A percentile compares a stretch with the other conserved stretches of the same genome.
Conservation (phyloP, 2,888 invertebrate genomes). For the Andrena bicolor region DNA sequence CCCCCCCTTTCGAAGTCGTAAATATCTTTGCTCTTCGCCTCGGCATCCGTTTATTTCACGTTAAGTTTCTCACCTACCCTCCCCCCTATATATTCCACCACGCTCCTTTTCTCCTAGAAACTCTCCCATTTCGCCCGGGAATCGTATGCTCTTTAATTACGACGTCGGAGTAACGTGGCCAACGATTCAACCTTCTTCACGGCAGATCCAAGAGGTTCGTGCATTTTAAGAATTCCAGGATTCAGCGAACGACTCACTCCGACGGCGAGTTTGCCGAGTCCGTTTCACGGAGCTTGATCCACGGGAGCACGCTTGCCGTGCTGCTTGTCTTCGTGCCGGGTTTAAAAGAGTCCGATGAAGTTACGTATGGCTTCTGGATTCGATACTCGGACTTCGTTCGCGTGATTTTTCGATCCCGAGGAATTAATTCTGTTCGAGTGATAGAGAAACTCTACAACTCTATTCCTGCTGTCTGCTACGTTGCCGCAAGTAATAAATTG, state of each 20-base stretch:
- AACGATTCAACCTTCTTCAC: constrained; percentile 33
- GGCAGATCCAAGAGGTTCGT: constrained; percentile 12
- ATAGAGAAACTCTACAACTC: neutral
- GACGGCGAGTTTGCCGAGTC: neutral
- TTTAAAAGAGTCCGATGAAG: neutral
- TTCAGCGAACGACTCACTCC: neutral
- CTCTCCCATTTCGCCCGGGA: constrained; percentile 2
- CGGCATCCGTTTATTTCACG: constrained; percentile 50
- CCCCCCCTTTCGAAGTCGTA: constrained; percentile 60
- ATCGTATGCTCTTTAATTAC: constrained; percentile 60
- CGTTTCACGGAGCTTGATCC: neutral
- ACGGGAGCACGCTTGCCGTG: neutral
- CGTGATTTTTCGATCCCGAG: neutral
- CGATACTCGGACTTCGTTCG: neutral
- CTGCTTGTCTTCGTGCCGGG: neutral
- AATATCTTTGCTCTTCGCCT: constrained; percentile 65
- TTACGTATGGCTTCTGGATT: constrained; percentile 4
- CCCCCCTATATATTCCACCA: neutral
- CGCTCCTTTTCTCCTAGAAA: neutral
- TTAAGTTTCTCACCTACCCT: constrained; percentile 27
- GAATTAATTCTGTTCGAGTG: constrained; percentile 8
- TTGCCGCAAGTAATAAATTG: constrained; percentile 22
- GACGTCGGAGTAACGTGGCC: constrained; percentile 35
- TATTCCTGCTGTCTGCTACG: neutral
- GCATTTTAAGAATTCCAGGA: constrained; percentile 23